Evolutionary conservation across 2,797 vertebrate species (phyloP).

Genomic region (Petrocephalus sullivani): DNA sequence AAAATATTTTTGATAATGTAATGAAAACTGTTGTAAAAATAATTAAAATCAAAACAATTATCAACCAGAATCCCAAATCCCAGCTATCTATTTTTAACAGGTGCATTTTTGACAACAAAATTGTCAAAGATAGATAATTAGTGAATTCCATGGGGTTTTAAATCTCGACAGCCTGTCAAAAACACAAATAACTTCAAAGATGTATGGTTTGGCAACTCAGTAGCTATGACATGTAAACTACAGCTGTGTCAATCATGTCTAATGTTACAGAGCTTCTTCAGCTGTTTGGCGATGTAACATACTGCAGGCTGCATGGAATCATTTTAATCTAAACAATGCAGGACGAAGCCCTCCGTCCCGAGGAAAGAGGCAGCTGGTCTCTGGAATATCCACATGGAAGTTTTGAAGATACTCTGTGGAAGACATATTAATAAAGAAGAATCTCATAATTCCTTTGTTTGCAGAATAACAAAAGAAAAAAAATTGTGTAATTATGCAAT

Average conservation of each 20-base stretch:
- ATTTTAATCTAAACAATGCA: not conserved
- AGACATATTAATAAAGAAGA: not conserved
- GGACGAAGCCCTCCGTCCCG: not conserved
- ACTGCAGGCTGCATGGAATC: not conserved
- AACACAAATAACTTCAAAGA: not conserved
- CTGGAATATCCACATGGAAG: not conserved
- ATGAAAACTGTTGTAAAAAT: not conserved
- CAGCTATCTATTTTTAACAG: not conserved
- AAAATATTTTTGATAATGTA: slow-evolving; percentile 8
- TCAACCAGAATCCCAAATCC: not conserved
- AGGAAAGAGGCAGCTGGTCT: not conserved
- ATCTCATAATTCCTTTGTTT: not conserved
- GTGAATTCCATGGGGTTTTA: not conserved
- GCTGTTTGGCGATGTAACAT: not conserved
- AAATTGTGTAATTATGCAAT: not conserved
- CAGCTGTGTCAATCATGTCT: not conserved
- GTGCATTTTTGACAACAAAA: not conserved
- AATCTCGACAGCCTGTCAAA: not conserved
- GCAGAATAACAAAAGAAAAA: not conserved
- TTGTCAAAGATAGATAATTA: not conserved
- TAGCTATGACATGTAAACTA: not conserved
- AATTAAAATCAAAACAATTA: not conserved
- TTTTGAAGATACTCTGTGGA: not conserved
- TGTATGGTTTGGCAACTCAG: not conserved
- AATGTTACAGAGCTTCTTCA: not conserved